A percentile compares a stretch with the other conserved stretches of the same genome.
phyloP scores from a whole-genome alignment of 2,888 invertebrate species.

The Volucella zonaria region DNA sequence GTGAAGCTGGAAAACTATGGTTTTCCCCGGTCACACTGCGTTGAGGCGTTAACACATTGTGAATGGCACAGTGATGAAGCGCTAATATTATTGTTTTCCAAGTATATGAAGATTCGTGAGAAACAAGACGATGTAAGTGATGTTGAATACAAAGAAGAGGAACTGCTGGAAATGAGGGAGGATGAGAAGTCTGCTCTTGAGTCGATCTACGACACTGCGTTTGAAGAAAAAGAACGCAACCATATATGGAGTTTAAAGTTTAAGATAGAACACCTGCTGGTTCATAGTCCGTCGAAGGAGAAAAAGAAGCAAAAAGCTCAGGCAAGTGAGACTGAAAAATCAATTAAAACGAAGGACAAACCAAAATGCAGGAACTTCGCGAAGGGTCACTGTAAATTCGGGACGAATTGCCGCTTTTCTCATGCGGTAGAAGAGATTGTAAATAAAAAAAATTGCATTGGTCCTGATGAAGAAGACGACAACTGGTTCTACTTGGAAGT shows the following conservation, averaged over 20 bases:
- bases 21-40: slow-evolving; percentile 89
- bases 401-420: slow-evolving; percentile 88
- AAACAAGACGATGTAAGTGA: slow-evolving; percentile 45
- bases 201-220: slow-evolving; percentile 89
- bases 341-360: slow-evolving; percentile 79
- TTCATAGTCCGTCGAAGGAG: slow-evolving; percentile 84
- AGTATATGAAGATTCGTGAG: slow-evolving; percentile 84
- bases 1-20: slow-evolving; percentile 90
- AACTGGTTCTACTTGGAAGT: slow-evolving; percentile 88
- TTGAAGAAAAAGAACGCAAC: slow-evolving; percentile 87
- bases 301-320: slow-evolving; percentile 81
- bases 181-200: slow-evolving; percentile 90
- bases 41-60: slow-evolving; percentile 88
- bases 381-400: slow-evolving; percentile 88
- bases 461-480: slow-evolving; percentile 79
- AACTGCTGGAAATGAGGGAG: slow-evolving; percentile 86
- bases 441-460: slow-evolving; percentile 75
- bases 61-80: slow-evolving; percentile 88
- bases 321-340: slow-evolving; percentile 76
- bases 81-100: slow-evolving; percentile 87
- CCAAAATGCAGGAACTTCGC: slow-evolving; percentile 85
- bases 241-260: slow-evolving; percentile 88
- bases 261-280: slow-evolving; percentile 87
- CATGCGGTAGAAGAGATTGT: slow-evolving; percentile 84
- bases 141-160: slow-evolving; percentile 82